A percentile compares a stretch with the other conserved stretches of the same genome.
Evolutionary conservation across 2,797 vertebrate genomes (phyloP).

Genomic region (Bufotes viridis): DNA sequence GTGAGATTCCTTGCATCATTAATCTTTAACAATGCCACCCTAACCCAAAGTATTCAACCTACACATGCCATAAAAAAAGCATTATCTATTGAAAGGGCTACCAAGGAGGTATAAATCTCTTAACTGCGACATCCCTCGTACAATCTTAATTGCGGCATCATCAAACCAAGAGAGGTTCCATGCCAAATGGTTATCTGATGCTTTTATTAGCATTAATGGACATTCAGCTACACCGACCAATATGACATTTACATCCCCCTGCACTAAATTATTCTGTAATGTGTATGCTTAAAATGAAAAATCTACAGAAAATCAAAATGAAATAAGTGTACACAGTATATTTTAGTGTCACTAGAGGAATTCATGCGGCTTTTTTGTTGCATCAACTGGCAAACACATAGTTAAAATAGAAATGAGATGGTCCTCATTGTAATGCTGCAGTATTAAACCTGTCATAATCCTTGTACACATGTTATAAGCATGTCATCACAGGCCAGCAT

Average conservation of each 20-base stretch:
- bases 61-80: conserved; percentile 35
- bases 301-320: neutral
- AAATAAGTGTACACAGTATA: neutral
- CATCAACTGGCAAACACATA: neutral
- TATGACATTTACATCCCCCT: conserved; percentile 3
- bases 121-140: neutral
- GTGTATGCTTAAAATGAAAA: neutral
- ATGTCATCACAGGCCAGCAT: neutral
- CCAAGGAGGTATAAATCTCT: conserved; percentile 29
- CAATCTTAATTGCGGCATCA: conserved; percentile 14
- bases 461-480: too few species aligned
- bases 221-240: neutral
- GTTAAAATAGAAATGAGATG: neutral
- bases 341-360: neutral
- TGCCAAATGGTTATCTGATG: conserved; percentile 35
- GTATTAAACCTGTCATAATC: neutral
- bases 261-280: neutral
- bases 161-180: conserved; percentile 6
- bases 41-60: conserved; percentile 38
- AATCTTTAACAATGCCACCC: conserved; percentile 46
- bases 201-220: conserved; percentile 16
- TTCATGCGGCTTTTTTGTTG: neutral
- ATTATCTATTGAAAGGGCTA: conserved; percentile 28
- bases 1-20: conserved; percentile 52
- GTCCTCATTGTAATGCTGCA: neutral